Conservation (phyloP, 35 echinoderm and acorn worm genomes). For the Holothuria glaberrima region DNA sequence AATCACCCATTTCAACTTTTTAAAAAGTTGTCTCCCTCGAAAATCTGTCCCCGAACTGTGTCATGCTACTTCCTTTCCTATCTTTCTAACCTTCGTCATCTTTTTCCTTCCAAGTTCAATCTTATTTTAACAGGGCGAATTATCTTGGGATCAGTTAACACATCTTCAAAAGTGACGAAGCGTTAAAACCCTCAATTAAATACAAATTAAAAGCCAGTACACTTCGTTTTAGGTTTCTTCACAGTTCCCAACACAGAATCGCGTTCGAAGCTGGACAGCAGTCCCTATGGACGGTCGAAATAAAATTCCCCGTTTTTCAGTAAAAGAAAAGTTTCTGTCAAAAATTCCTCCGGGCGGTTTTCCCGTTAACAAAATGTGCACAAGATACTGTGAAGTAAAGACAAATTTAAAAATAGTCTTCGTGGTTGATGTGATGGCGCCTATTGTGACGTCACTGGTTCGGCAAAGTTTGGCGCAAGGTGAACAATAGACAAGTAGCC, state of each 20-base stretch:
- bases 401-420: neutral
- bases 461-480: neutral
- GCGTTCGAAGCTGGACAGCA: neutral
- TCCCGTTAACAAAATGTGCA: constrained; percentile 14
- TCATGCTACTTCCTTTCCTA: no score
- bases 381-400: constrained; percentile 31
- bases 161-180: constrained; percentile 49
- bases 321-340: neutral
- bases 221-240: constrained; percentile 16
- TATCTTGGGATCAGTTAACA: constrained; percentile 61
- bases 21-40: no score
- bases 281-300: constrained; percentile 38
- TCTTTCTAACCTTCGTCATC: no score
- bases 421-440: neutral
- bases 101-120: neutral
- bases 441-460: constrained; percentile 32
- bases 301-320: neutral
- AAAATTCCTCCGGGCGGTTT: constrained; percentile 39
- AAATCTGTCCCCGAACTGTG: no score
- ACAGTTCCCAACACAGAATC: constrained; percentile 6
- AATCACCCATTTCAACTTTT: no score
- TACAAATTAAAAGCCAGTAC: constrained; percentile 51
- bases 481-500: constrained; percentile 12
- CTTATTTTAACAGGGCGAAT: constrained; percentile 33
- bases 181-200: constrained; percentile 58